These are phyloP conservation scores for Anguilla obscura DNA, from an alignment of 2,797 vertebrate species.

Conservation along the genomic window DNA sequence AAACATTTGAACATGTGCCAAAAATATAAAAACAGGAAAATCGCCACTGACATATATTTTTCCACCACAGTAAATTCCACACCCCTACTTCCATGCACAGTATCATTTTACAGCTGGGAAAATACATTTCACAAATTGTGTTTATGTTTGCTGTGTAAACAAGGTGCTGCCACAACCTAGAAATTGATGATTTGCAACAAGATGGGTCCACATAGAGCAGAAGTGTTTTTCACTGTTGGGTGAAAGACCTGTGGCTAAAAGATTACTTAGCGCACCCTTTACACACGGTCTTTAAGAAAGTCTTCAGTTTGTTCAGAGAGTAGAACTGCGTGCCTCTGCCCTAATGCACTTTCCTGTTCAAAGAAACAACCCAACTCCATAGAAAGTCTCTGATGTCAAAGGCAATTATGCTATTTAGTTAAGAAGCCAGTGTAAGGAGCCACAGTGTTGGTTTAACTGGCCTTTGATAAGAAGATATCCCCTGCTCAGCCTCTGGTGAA, in stretches of 20 bases:
- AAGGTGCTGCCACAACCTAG: background rate
- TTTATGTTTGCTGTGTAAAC: background rate
- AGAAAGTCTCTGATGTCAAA: background rate
- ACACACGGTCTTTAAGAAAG: background rate
- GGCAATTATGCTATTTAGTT: constrained; percentile 9
- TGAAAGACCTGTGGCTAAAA: background rate
- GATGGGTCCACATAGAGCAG: background rate
- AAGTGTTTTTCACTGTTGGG: constrained; percentile 7
- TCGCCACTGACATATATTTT: background rate
- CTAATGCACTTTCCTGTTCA: background rate
- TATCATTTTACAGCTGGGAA: background rate
- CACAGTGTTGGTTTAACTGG: constrained; percentile 24
- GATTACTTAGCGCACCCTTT: background rate
- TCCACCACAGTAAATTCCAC: background rate
- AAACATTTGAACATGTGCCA: constrained; percentile 1
- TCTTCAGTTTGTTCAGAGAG: background rate
- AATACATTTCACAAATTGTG: background rate
- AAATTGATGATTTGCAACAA: background rate
- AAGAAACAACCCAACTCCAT: background rate
- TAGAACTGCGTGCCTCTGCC: background rate
- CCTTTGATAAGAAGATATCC: constrained; percentile 16
- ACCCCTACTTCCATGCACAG: background rate
- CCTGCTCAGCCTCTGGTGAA: background rate
- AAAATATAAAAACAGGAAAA: background rate
- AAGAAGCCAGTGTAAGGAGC: constrained; percentile 27